Base-by-base conservation (phyloP, 2,113 vertebrate species). In the Buteo buteo region DNA sequence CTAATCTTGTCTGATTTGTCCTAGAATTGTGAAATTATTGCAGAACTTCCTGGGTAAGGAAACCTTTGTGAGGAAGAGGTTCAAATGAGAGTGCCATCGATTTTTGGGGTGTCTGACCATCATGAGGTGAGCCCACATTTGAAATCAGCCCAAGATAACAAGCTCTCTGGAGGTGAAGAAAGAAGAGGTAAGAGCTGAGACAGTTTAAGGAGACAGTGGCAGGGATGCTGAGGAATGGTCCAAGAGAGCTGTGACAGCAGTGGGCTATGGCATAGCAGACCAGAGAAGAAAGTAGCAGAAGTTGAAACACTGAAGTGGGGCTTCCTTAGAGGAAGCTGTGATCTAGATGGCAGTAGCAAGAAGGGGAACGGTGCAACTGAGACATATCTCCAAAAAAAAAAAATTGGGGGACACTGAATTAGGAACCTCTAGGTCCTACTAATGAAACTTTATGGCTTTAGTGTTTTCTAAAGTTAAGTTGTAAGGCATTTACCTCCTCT, bases 181-280 rank as follows among this genome's bases (percentile, higher is more conserved):
- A 24, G 18, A 50, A 31, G 29, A 32, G 15, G 52, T 29, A 72
- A 26, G 10, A n/a, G 26, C 16, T 50, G 57, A 71, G 64, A 3
- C 9, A 16, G 22, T 44, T 54, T 4, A 38, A 67, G 45, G 42
- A 42, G 12, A 9, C 6, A 24, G 38, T 28, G 25, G 8, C 16
- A 31, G 67, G 52, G 28, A 12, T 47, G 67, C 45, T 57, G 54
- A 82, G 71, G 59, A 66, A 42, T 4, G n/a, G 12, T 18, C 45
- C 25, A 13, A 22, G 65, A 16, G 21, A 40, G 65, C 29, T 28
- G 34, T 40, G 52, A 19, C 21, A 54, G 58, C 50, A 45, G 28
- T 2, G 2, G 15, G n/a, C 13, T 31, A 6, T 12, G 21, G n/a
- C 31, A 25, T 11, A 15, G 32, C 2, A 58, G 29, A 19, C 5